Evolutionary conservation across 2,888 invertebrate species (phyloP).

Genomic region (Idaea biselata): DNA sequence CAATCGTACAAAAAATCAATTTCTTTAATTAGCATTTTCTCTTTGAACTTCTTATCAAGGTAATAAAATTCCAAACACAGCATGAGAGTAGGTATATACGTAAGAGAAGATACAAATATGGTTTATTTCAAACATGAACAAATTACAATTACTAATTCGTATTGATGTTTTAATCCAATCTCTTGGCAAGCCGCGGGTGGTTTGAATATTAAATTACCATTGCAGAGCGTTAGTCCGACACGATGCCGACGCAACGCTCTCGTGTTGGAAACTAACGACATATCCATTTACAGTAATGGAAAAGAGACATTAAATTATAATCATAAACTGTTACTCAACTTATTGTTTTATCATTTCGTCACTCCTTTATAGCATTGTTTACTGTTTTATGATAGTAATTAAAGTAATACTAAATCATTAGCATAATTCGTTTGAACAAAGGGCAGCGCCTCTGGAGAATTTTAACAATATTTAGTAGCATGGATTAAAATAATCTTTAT

Average conservation of each 20-base stretch:
- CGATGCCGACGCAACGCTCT: conserved; percentile 12
- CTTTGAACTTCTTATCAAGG: no score
- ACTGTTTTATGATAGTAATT: not conserved
- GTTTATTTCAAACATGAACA: not conserved
- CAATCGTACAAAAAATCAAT: no score
- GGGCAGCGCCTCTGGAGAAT: not conserved
- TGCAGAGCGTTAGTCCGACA: conserved; percentile 7
- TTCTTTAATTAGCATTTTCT: no score
- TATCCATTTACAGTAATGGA: conserved; percentile 19
- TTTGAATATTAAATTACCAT: conserved; percentile 18
- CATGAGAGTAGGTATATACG: not conserved
- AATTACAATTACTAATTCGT: not conserved
- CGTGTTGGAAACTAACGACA: conserved; percentile 24
- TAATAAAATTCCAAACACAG: no score
- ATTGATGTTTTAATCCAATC: conserved; percentile 1
- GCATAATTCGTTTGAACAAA: not conserved
- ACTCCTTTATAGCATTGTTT: not conserved
- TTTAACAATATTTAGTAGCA: not conserved
- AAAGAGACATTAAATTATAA: conserved; percentile 17
- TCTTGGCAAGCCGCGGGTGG: conserved; percentile 1
- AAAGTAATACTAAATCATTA: not conserved
- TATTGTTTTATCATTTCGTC: conserved; percentile 2
- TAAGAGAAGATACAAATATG: not conserved
- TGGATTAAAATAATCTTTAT: not conserved
- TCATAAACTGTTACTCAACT: conserved; percentile 9